Percentiles rank a stretch among this genome's conserved stretches.
phyloP scores from a whole-genome alignment of 2,888 invertebrate species.

The Coelinius sp. region DNA sequence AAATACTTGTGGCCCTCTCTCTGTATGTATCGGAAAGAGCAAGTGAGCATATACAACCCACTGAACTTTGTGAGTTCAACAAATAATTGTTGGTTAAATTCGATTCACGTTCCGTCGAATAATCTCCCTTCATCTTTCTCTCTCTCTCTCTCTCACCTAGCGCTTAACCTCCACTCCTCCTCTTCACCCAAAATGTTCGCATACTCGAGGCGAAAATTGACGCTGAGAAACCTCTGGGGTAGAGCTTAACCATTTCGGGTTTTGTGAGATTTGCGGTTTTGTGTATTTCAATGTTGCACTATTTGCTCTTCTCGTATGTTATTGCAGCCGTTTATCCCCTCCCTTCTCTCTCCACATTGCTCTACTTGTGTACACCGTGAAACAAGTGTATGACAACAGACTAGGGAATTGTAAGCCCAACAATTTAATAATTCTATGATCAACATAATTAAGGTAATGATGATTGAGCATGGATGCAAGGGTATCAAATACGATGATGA shows the following conservation, averaged over 20 bases:
- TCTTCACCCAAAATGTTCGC: background rate
- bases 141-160: no score
- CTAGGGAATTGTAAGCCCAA: background rate
- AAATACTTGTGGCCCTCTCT: background rate
- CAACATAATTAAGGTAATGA: background rate
- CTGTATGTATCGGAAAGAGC: background rate
- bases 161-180: background rate
- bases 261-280: conserved; percentile 19
- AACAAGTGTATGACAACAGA: background rate
- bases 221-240: background rate
- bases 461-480: background rate
- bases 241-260: background rate
- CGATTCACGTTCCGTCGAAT: conserved; percentile 4
- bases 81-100: conserved; percentile 11
- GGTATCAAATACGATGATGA: conserved; percentile 1
- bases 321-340: background rate
- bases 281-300: background rate
- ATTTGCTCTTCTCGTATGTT: conserved; percentile 14
- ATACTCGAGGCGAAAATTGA: conserved; percentile 5
- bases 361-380: background rate
- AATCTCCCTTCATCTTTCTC: background rate
- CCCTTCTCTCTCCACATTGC: conserved; percentile 13
- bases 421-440: background rate
- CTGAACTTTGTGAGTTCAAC: background rate
- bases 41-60: background rate